A percentile compares a stretch with the other conserved stretches of the same genome.
Conservation (phyloP, 2,113 vertebrate genomes). For the Clarias magur region DNA sequence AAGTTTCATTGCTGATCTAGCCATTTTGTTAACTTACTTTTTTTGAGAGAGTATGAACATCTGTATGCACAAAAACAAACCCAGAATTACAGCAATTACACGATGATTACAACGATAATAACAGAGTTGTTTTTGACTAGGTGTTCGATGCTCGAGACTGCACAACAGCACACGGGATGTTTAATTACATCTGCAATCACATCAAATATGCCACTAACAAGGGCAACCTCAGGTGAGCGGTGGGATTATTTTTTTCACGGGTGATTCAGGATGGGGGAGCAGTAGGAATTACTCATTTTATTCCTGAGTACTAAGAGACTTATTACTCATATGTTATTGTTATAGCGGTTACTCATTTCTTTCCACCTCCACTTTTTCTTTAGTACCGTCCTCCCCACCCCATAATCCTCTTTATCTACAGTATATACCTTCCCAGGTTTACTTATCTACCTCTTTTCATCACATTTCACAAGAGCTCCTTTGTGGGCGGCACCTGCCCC, state of each 20-base stretch:
- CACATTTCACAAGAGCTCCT: constrained; percentile 36
- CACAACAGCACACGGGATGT: constrained; percentile 95
- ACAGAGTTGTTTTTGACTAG: constrained; percentile 64
- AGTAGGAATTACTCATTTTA: background rate
- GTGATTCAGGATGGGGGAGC: background rate
- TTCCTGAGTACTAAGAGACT: background rate
- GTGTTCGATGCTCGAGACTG: constrained; percentile 98
- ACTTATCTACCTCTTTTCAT: constrained; percentile 45
- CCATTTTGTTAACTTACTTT: background rate
- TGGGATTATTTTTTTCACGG: background rate
- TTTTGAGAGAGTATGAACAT: background rate
- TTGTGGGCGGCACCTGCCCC: constrained; percentile 43
- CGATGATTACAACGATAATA: constrained; percentile 14
- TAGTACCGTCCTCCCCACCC: background rate
- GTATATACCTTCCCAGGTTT: background rate
- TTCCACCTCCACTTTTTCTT: constrained; percentile 50
- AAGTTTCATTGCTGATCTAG: background rate
- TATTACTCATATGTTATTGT: constrained; percentile 13
- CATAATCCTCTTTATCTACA: constrained; percentile 2
- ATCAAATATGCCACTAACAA: constrained; percentile 99
- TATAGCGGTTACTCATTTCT: background rate
- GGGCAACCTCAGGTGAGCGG: constrained; percentile 90
- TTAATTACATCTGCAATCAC: constrained; percentile 98
- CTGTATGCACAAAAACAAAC: constrained; percentile 15
- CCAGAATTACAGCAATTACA: background rate